A percentile compares a stretch with the other conserved stretches of the same genome.
Evolutionary conservation across 2,797 vertebrate species (phyloP).

Genomic region (Vireo griseus): DNA sequence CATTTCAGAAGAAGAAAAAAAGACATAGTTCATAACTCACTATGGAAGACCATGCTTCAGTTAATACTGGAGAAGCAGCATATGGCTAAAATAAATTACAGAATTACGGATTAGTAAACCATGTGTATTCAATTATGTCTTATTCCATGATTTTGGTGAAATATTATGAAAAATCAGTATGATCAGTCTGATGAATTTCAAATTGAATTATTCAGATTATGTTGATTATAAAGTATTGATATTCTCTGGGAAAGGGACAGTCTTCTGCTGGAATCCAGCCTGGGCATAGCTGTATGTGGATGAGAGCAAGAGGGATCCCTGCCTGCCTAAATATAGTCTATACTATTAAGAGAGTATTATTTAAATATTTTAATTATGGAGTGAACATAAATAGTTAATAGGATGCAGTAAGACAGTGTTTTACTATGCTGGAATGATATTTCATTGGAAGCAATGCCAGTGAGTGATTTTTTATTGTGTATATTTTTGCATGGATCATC

Average conservation of each 20-base stretch:
- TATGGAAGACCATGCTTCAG: background rate
- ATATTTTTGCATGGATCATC: background rate
- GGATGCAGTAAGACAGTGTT: background rate
- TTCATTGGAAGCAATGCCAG: fast-evolving
- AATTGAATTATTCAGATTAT: background rate
- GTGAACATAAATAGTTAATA: background rate
- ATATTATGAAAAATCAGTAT: background rate
- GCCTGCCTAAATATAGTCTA: background rate
- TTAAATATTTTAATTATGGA: background rate
- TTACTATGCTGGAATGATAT: background rate
- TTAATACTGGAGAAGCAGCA: background rate
- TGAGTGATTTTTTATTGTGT: background rate
- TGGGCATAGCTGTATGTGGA: background rate
- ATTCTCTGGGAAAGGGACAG: background rate
- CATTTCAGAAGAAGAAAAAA: background rate
- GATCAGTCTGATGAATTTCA: background rate
- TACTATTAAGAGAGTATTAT: background rate
- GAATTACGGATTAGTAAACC: background rate
- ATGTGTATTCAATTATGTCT: background rate
- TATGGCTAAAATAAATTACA: background rate
- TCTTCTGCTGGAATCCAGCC: background rate
- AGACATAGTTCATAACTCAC: fast-evolving
- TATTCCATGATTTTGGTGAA: background rate
- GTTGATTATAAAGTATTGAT: background rate
- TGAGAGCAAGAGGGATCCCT: background rate